Evolutionary conservation across 2,888 invertebrate species (phyloP).

Genomic region (Ligdia adustata): DNA sequence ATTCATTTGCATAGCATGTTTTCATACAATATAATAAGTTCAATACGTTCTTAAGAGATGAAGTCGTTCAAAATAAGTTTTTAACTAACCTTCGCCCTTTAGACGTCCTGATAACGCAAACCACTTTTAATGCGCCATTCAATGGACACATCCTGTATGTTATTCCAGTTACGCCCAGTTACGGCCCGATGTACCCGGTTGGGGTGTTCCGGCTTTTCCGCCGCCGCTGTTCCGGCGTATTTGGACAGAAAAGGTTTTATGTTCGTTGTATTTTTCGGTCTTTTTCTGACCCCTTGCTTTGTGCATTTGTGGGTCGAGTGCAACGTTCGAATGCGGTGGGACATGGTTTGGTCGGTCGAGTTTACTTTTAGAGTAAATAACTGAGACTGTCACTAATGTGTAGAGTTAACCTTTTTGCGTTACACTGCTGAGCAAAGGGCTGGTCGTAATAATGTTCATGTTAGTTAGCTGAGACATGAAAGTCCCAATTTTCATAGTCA

Average conservation of each 20-base stretch:
- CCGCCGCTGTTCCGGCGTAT: conserved; percentile 41
- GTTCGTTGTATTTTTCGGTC: conserved; percentile 30
- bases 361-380: background rate
- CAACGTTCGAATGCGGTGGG: background rate
- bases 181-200: conserved; percentile 37
- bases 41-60: no score
- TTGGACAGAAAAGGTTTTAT: conserved; percentile 39
- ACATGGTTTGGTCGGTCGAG: background rate
- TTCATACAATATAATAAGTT: no score
- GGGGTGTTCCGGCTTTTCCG: conserved; percentile 25
- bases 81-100: conserved; percentile 29
- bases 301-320: no score
- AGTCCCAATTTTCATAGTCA: no score
- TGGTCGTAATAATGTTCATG: no score
- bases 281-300: conserved; percentile 31
- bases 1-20: no score
- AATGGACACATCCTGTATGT: conserved; percentile 45
- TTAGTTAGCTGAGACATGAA: no score
- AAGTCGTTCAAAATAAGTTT: no score
- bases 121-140: conserved; percentile 45
- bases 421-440: no score
- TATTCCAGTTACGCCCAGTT: conserved; percentile 31
- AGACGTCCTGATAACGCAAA: conserved; percentile 43
- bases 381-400: background rate
- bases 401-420: no score